Percentiles rank a stretch among this genome's conserved stretches.
phyloP scores from a whole-genome alignment of 2,888 invertebrate genomes.

The Drosophila planitibia region DNA sequence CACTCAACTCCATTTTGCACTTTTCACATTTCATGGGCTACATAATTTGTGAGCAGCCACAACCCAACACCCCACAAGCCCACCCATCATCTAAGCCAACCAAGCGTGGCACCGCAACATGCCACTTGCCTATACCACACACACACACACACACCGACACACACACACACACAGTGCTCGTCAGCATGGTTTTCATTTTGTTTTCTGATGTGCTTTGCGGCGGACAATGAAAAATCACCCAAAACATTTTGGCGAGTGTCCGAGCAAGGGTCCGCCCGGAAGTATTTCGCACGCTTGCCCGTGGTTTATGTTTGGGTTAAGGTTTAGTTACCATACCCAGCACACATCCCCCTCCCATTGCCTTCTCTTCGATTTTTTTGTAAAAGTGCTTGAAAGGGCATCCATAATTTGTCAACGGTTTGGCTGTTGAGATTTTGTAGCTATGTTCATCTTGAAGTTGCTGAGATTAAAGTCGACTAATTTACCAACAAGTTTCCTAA shows the following conservation, averaged over 20 bases:
- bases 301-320: conserved; percentile 24
- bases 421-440: background rate
- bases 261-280: conserved; percentile 44
- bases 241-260: conserved; percentile 48
- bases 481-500: background rate
- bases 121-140: conserved; percentile 12
- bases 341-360: background rate
- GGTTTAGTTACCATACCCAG: conserved; percentile 2
- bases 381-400: conserved; percentile 10
- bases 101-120: conserved; percentile 17
- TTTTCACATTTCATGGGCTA: conserved; percentile 73
- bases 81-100: background rate
- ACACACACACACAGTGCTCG: conserved; percentile 16
- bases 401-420: conserved; percentile 19
- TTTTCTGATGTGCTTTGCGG: conserved; percentile 71
- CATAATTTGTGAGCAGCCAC: conserved; percentile 64
- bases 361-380: background rate
- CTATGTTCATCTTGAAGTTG: background rate
- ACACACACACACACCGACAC: conserved; percentile 3
- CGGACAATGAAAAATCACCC: conserved; percentile 81
- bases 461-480: background rate
- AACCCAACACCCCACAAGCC: background rate
- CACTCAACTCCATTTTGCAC: conserved; percentile 79
- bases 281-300: conserved; percentile 69
- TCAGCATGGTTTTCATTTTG: conserved; percentile 75